Base-by-base conservation (phyloP, 1,140 invertebrate genomes). In the Neodiprion lecontei region DNA sequence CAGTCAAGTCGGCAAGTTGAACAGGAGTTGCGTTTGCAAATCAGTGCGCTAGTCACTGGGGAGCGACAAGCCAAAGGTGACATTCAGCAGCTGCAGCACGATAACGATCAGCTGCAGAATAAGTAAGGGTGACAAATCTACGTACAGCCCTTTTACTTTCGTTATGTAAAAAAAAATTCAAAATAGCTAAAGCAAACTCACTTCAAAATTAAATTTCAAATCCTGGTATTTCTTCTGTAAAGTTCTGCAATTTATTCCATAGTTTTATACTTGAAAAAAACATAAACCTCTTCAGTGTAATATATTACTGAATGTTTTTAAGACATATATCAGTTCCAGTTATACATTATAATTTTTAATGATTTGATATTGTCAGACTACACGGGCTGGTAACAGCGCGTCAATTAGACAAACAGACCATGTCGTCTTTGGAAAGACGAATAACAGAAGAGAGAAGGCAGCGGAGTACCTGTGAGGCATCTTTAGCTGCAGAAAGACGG, bases 391-490 rank as follows among this genome's bases (percentile, higher is more conserved):
- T 92, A 50, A 92, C 91, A 74, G 91, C 91, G 65, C 91, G 94
- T 72, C 93, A 95, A 85, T 89, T 92, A 75, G 96, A 97, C 81
- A 95, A 95, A 86, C 92, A 95, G 79, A 91, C 92, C 69, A 89
- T 97, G 78, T 89, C 91, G 66, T 89, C 90, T 28, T 85, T 95
- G 76, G 96, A 98, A 86, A 92, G 95, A 77, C 92, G 94, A 76
- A 89, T 98, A 70, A 92, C 92, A 70, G 97, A 98, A 76, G 97
- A 98, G 86, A 90, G 95, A 48, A 93, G 95, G 80, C 90, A 92
- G 79, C 91, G 94, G 77, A 90, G 90, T 69, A 89, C 91, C 17
- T 90, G 93, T 40, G 96, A 98, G 86, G 90, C 92, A 74, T 95
- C 97, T 83, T 87, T 97, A 53, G 88, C 90, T 70, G 90, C 92